Conservation (phyloP, 2,797 vertebrate genomes). For the Pipistrellus nathusii region DNA sequence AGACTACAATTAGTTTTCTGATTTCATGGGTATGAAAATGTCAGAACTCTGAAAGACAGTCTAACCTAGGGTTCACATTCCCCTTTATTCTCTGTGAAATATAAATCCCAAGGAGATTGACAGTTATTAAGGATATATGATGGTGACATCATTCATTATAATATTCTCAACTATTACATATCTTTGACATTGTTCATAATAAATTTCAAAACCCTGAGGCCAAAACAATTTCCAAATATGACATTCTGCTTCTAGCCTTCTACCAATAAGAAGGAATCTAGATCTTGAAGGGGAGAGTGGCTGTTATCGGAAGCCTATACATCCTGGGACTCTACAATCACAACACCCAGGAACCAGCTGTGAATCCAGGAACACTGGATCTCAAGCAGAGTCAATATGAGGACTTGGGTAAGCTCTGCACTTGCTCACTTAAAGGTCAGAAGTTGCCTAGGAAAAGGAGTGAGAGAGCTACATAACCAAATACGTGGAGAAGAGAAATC, state of each 20-base stretch:
- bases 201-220: conserved; percentile 17
- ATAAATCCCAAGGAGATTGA: not conserved
- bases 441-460: too few relatives aligned
- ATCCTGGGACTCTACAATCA: too few relatives aligned
- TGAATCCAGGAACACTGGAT: too few relatives aligned
- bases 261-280: not conserved
- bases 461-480: too few relatives aligned
- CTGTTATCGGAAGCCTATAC: too few relatives aligned
- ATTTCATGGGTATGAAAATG: conserved; percentile 17
- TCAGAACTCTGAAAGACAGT: conserved; percentile 17
- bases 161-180: not conserved
- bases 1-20: not conserved
- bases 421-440: too few relatives aligned
- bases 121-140: conserved; percentile 39
- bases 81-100: not conserved
- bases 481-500: too few relatives aligned
- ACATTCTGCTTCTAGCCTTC: not conserved
- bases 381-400: too few relatives aligned
- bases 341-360: too few relatives aligned
- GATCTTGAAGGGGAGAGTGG: too few relatives aligned
- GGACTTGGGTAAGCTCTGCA: too few relatives aligned
- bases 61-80: not conserved
- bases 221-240: conserved; percentile 31
- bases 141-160: not conserved
- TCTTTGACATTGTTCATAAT: conserved; percentile 29